Evolutionary conservation across 2,113 vertebrate genomes (phyloP).

Genomic region (Cyanoramphus novaezelandiae): DNA sequence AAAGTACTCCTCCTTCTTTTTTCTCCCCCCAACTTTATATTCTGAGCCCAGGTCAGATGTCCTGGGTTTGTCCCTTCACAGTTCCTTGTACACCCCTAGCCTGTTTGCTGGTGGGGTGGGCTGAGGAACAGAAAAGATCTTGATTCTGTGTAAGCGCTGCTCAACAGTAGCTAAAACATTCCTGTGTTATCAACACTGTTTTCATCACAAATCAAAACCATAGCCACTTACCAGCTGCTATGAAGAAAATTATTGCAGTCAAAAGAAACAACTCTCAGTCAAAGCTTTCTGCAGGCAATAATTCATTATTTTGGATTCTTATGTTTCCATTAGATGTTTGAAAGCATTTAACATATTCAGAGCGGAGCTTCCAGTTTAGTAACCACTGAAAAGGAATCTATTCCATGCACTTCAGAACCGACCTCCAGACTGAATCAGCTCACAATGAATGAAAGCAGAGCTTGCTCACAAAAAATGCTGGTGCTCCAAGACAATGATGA

Average conservation of each 20-base stretch:
- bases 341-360: background rate
- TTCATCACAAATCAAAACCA: background rate
- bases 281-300: background rate
- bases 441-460: background rate
- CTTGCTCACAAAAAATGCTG: background rate
- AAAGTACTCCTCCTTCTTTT: rapidly evolving
- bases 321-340: background rate
- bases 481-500: background rate
- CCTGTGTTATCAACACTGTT: background rate
- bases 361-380: background rate
- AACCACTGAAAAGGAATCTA: background rate
- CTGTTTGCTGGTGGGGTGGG: rapidly evolving
- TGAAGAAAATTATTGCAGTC: too few relatives aligned
- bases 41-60: background rate
- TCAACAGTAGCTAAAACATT: background rate
- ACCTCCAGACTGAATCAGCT: background rate
- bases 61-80: background rate
- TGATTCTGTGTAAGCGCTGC: background rate
- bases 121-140: background rate
- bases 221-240: too few relatives aligned
- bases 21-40: background rate
- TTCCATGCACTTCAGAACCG: background rate
- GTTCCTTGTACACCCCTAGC: rapidly evolving
- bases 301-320: background rate
- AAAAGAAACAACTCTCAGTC: background rate